Evolutionary conservation across 2,113 vertebrate genomes (phyloP).

Genomic region (Elgaria multicarinata): DNA sequence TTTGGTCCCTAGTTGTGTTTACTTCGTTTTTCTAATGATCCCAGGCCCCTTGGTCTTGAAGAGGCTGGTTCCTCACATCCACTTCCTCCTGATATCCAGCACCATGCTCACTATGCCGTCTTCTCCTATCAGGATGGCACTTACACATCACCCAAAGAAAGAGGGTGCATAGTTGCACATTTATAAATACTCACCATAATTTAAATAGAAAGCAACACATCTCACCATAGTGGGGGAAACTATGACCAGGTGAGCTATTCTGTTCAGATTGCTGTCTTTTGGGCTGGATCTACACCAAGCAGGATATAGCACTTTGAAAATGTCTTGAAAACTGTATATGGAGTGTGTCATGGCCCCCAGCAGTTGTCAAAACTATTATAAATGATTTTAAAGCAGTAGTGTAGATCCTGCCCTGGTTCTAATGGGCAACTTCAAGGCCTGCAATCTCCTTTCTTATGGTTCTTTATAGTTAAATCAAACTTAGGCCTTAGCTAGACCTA

Average conservation of each 20-base stretch:
- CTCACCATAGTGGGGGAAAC: not conserved
- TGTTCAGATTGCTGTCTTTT: not conserved
- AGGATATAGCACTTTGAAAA: too few relatives aligned
- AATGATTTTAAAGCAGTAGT: too few relatives aligned
- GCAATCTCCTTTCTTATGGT: not conserved
- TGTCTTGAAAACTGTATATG: too few relatives aligned
- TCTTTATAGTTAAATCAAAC: not conserved
- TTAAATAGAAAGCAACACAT: not conserved
- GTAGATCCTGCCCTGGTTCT: too few relatives aligned
- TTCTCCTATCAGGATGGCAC: not conserved
- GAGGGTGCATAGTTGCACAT: too few relatives aligned
- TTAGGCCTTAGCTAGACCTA: too few relatives aligned
- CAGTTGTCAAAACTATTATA: too few relatives aligned
- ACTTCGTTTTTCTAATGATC: not conserved
- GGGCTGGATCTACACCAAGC: too few relatives aligned
- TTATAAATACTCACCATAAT: too few relatives aligned
- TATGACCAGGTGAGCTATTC: not conserved
- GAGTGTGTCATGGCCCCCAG: too few relatives aligned
- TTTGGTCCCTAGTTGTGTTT: not conserved
- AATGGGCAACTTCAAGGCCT: not conserved
- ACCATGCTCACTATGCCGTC: not conserved
- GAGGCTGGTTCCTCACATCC: not conserved
- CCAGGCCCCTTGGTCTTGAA: not conserved
- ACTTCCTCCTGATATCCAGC: not conserved
- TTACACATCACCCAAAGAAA: not conserved